phyloP scores from a whole-genome alignment of 2,797 vertebrate genomes.

The Emydoidea blandingii region DNA sequence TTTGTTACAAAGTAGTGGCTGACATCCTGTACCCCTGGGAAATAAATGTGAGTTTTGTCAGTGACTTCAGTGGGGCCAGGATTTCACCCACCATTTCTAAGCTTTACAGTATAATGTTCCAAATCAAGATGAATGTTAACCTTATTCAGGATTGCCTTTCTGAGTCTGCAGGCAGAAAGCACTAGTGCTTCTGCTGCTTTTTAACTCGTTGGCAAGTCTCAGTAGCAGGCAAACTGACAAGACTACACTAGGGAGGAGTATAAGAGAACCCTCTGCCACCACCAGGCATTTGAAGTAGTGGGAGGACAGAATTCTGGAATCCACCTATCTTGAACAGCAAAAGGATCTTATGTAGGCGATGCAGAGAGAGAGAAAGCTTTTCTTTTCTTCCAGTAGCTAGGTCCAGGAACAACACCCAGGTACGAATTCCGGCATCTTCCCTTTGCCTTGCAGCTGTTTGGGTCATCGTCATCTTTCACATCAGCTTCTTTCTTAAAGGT shows the following conservation, averaged over 20 bases:
- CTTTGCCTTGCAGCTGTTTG: no score
- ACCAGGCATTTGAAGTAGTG: not conserved
- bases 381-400: not conserved
- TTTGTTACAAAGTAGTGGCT: not conserved
- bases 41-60: not conserved
- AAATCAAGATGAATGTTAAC: not conserved
- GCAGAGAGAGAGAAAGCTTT: not conserved
- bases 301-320: not conserved
- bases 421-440: no score
- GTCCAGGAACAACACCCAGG: not conserved
- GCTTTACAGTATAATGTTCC: not conserved
- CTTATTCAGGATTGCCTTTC: not conserved
- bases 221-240: fast-evolving
- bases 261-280: not conserved
- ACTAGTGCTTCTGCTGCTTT: not conserved
- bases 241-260: not conserved
- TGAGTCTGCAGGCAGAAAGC: not conserved
- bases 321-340: not conserved
- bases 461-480: not conserved
- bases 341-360: not conserved
- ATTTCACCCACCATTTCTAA: not conserved
- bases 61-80: not conserved
- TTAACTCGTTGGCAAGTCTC: not conserved
- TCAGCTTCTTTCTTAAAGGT: not conserved
- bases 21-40: not conserved